A percentile compares a stretch with the other conserved stretches of the same genome.
phyloP scores from a whole-genome alignment of 2,888 invertebrate species.

The Aquatica leii region DNA sequence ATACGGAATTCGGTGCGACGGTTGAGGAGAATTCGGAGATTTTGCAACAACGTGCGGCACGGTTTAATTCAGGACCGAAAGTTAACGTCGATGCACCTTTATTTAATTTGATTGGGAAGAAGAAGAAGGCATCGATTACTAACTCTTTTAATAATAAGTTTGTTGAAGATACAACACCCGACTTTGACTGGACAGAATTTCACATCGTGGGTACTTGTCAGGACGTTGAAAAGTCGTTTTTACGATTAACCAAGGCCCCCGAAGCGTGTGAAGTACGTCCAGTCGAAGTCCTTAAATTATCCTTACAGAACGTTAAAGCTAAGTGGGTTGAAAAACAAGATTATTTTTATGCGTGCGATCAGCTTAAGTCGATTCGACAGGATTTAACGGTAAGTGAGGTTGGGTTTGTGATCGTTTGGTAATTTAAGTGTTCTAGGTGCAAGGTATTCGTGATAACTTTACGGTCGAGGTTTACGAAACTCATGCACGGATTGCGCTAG shows the following conservation, averaged over 20 bases:
- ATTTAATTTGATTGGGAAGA: slow-evolving; percentile 32
- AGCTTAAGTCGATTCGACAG: slow-evolving; percentile 97
- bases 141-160: slow-evolving; percentile 46
- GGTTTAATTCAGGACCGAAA: slow-evolving; percentile 70
- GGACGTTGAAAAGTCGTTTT: slow-evolving; percentile 95
- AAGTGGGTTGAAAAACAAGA: slow-evolving; percentile 91
- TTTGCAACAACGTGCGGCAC: slow-evolving; percentile 87
- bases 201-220: slow-evolving; percentile 94
- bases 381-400: slow-evolving; percentile 87
- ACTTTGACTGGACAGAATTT: slow-evolving; percentile 85
- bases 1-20: slow-evolving; percentile 69
- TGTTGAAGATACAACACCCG: slow-evolving; percentile 70
- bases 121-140: slow-evolving; percentile 28
- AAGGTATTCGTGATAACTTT: slow-evolving; percentile 93
- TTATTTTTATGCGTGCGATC: slow-evolving; percentile 97
- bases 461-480: slow-evolving; percentile 99
- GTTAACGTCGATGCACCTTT: slow-evolving; percentile 13
- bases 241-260: slow-evolving; percentile 95
- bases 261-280: slow-evolving; percentile 92
- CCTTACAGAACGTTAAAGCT: slow-evolving; percentile 89
- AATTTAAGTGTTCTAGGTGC: slow-evolving; percentile 71
- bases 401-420: background rate
- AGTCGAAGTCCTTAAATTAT: slow-evolving; percentile 81
- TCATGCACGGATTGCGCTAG: slow-evolving; percentile 96
- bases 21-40: slow-evolving; percentile 79